Conservation (phyloP, 2,888 invertebrate species). For the Chaetogeoica ovagalla region DNA sequence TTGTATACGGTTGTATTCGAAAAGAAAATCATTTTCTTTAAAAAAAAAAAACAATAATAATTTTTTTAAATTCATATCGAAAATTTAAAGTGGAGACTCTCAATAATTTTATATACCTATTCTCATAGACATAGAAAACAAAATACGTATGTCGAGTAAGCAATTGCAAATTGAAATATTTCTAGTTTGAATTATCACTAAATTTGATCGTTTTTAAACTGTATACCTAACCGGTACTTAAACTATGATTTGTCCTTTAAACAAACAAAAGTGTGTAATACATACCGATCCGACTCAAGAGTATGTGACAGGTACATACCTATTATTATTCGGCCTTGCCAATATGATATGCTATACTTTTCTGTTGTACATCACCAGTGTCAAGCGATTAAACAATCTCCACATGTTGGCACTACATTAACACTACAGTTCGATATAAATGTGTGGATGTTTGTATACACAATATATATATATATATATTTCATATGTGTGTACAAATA, state of each 20-base stretch:
- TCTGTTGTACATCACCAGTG: constrained; percentile 30
- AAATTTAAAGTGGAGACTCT: too few species aligned
- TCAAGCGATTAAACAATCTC: constrained; percentile 30
- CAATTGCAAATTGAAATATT: too few species aligned
- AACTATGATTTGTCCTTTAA: not conserved
- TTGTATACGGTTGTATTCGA: too few species aligned
- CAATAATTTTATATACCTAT: too few species aligned
- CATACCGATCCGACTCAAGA: constrained; percentile 13
- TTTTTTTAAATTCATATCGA: too few species aligned
- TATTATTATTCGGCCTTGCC: constrained; percentile 31
- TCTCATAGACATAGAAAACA: too few species aligned
- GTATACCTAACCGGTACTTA: too few species aligned
- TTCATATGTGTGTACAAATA: not conserved
- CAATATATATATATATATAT: not conserved
- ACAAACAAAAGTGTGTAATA: not conserved
- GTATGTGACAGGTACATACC: constrained; percentile 15
- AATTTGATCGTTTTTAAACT: too few species aligned
- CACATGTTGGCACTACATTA: not conserved
- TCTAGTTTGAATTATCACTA: too few species aligned
- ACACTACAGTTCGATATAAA: constrained; percentile 21
- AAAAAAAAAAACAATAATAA: too few species aligned
- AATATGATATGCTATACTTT: constrained; percentile 11
- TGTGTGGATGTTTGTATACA: not conserved
- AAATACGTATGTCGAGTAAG: too few species aligned
- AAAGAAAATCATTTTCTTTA: too few species aligned